Percentiles rank a stretch among this genome's conserved stretches.
phyloP scores from a whole-genome alignment of 2,888 invertebrate species.

The Malacosoma neustria region DNA sequence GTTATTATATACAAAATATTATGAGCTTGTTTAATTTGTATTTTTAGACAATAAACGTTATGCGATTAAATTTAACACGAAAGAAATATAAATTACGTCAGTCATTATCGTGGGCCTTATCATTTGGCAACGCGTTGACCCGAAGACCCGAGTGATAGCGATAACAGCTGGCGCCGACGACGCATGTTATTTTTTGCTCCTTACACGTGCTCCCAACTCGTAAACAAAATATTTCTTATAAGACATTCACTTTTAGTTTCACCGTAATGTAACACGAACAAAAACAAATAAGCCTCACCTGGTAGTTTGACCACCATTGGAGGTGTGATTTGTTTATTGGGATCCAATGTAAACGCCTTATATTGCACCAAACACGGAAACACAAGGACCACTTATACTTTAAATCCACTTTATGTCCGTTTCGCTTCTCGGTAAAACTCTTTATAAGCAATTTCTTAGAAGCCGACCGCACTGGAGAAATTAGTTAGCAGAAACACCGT shows the following conservation, averaged over 20 bases:
- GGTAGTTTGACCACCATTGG: constrained; percentile 73
- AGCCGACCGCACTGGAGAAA: constrained; percentile 63
- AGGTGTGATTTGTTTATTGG: constrained; percentile 60
- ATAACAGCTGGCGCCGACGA: constrained; percentile 36
- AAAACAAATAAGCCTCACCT: constrained; percentile 38
- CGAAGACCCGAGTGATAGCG: constrained; percentile 26
- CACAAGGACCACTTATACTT: constrained; percentile 64
- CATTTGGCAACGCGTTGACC: constrained; percentile 33
- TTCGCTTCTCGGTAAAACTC: constrained; percentile 68
- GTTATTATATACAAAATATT: too few species aligned
- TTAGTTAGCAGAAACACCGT: constrained; percentile 66
- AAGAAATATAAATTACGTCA: constrained; percentile 22
- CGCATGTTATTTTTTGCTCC: constrained; percentile 20
- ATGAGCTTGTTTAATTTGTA: too few species aligned
- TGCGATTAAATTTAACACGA: constrained; percentile 3
- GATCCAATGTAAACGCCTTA: constrained; percentile 71
- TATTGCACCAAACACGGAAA: constrained; percentile 58
- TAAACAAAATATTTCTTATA: constrained; percentile 20
- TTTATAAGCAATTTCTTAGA: constrained; percentile 70
- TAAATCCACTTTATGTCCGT: constrained; percentile 69
- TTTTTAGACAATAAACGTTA: constrained; percentile 25
- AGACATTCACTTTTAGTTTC: not conserved
- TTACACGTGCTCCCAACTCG: constrained; percentile 22
- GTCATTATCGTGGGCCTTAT: constrained; percentile 22
- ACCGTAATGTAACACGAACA: not conserved